Evolutionary conservation across 2,888 invertebrate genomes (phyloP).

Genomic region (Oscheius onirici): DNA sequence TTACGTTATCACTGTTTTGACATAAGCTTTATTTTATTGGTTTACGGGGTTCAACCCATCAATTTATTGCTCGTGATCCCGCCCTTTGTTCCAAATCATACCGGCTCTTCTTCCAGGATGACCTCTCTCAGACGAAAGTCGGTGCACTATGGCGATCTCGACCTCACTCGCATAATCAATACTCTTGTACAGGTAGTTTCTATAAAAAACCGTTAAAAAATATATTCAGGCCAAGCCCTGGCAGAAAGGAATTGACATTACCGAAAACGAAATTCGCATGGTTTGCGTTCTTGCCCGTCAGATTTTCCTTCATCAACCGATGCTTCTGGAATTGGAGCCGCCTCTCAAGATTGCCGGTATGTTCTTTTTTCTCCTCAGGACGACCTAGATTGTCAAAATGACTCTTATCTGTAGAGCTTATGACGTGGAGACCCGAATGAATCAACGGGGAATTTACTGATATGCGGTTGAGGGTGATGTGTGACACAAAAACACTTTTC

Average conservation of each 20-base stretch:
- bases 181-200: constrained; percentile 54
- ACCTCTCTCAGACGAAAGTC: constrained; percentile 65
- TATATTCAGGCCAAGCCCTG: constrained; percentile 58
- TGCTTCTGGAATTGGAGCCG: constrained; percentile 68
- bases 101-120: constrained; percentile 17
- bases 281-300: constrained; percentile 66
- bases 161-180: constrained; percentile 65
- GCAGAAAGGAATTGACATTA: constrained; percentile 65
- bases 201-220: background rate
- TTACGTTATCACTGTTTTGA: constrained; percentile 26
- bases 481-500: constrained; percentile 7
- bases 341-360: constrained; percentile 68
- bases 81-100: background rate
- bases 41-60: background rate
- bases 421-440: constrained; percentile 21
- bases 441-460: constrained; percentile 16
- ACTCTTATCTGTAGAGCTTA: background rate
- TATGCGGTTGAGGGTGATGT: constrained; percentile 7
- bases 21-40: constrained; percentile 1
- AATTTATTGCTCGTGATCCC: background rate
- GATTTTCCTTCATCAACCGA: constrained; percentile 68
- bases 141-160: constrained; percentile 61
- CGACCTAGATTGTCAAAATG: too few relatives aligned
- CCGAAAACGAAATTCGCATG: constrained; percentile 68
- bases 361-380: background rate